Evolutionary conservation across 2,888 invertebrate species (phyloP).

Genomic region (Odontocolon sp.): DNA sequence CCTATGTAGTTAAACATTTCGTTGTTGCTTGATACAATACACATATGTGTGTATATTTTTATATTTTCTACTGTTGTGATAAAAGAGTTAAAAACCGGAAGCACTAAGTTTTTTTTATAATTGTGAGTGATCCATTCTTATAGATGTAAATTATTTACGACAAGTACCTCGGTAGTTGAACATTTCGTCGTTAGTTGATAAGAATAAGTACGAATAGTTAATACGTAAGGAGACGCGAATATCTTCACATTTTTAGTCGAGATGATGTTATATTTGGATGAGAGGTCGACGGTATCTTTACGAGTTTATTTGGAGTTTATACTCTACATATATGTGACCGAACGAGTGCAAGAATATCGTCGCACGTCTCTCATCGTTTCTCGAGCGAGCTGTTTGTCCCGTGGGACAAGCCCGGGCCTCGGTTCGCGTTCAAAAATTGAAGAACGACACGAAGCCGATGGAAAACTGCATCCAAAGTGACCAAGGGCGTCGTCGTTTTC

Average conservation of each 20-base stretch:
- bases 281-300: slow-evolving; percentile 66
- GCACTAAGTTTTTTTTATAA: neutral
- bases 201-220: too few relatives aligned
- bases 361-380: slow-evolving; percentile 64
- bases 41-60: slow-evolving; percentile 25
- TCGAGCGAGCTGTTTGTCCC: slow-evolving; percentile 65
- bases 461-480: slow-evolving; percentile 79
- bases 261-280: neutral
- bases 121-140: too few relatives aligned
- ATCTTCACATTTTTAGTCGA: neutral
- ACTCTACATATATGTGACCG: slow-evolving; percentile 10
- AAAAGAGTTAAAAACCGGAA: slow-evolving; percentile 2
- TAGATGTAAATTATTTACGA: too few relatives aligned
- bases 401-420: slow-evolving; percentile 55
- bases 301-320: slow-evolving; percentile 76
- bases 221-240: too few relatives aligned
- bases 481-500: slow-evolving; percentile 71
- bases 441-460: slow-evolving; percentile 70
- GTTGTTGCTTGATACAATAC: slow-evolving; percentile 11
- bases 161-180: too few relatives aligned
- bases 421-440: slow-evolving; percentile 78
- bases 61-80: slow-evolving; percentile 22
- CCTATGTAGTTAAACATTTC: too few relatives aligned
- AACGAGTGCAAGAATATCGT: slow-evolving; percentile 65
- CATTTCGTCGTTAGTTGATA: too few relatives aligned